Evolutionary conservation across 2,113 vertebrate species (phyloP), one percentile per base, ranked within the genome.

Genomic region (Grantiella picta): DNA sequence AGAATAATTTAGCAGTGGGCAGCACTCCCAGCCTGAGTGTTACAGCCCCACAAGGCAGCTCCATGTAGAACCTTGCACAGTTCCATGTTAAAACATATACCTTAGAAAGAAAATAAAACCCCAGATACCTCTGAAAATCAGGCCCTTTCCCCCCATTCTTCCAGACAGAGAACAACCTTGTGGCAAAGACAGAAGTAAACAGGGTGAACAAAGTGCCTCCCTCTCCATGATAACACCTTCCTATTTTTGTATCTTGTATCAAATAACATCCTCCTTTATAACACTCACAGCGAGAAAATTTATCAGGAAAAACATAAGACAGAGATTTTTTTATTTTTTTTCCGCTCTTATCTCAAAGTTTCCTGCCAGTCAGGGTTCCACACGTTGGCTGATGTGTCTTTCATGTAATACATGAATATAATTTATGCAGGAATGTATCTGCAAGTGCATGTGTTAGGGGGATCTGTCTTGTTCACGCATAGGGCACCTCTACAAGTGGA

Each of bases 231-330:
- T 96, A 97, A 96, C 89, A 91, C 90, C 66, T 90, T 94, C 89
- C 77, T 84, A 82, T 86, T 94, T 96, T 82, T 85, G 53, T 89
- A 94, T 88, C 90, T 85, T 78, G 64, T 92, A 96, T 95, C 92
- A 92, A 95, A 86, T 76, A 95, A 77, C 88, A 92, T 76, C 66
- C 54, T 92, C 63, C 93, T 97, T 96, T 92, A n/a, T 87, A 88
- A 81, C 89, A 95, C 83, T 38, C 89, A 82, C 86, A 94, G 88
- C 35, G 50, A 97, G 95, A 96, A 94, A 96, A 96, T 93, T 98
- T 97, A 97, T 97, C 96, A 94, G 95, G 71, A 90, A 88, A 91
- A 93, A 89, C 94, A 93, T 65, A 95, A 95, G 53, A 87, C 82
- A 89, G 89, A 93, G 79, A 38, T 40, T n/a, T 78, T 78, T 24